These are phyloP conservation scores for Caenorhabditis doughertyi DNA, from an alignment of 2,888 invertebrate species.

Conservation along the genomic window DNA sequence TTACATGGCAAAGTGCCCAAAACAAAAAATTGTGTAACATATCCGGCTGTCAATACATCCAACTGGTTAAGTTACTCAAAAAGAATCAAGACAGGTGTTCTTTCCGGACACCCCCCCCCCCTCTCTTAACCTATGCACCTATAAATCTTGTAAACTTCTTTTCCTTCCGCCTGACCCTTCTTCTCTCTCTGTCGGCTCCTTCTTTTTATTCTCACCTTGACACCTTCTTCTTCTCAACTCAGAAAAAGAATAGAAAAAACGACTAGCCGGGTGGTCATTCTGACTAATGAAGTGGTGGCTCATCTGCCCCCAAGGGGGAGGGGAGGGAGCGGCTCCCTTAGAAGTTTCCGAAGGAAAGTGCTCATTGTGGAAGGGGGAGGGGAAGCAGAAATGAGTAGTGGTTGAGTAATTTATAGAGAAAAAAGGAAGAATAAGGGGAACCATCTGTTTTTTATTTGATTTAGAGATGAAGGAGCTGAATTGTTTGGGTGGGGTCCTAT, in stretches of 20 bases:
- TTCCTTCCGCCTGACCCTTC: conserved; percentile 21
- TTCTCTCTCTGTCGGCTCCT: conserved; percentile 6
- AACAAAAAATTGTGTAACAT: too few species aligned
- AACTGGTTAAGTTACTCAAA: too few species aligned
- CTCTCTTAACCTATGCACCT: neutral
- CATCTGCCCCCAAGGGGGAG: conserved; percentile 7
- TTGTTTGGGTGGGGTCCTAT: neutral
- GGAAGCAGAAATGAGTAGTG: neutral
- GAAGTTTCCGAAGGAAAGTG: neutral
- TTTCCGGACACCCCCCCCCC: neutral
- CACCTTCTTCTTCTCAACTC: conserved; percentile 2
- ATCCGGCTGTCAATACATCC: too few species aligned
- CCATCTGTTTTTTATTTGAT: conserved; percentile 59
- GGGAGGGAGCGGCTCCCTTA: conserved; percentile 11
- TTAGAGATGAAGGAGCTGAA: neutral
- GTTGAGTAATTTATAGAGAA: conserved; percentile 53
- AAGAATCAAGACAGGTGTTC: neutral
- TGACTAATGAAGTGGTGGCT: conserved; percentile 5
- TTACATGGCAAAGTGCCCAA: too few species aligned
- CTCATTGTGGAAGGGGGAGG: neutral
- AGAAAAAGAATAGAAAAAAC: neutral
- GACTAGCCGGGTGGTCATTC: neutral
- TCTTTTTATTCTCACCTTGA: conserved; percentile 19
- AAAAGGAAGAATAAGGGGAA: neutral
- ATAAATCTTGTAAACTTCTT: conserved; percentile 12